Conservation (phyloP, 2,113 vertebrate genomes). For the Sterrhoptilus dennistouni region DNA sequence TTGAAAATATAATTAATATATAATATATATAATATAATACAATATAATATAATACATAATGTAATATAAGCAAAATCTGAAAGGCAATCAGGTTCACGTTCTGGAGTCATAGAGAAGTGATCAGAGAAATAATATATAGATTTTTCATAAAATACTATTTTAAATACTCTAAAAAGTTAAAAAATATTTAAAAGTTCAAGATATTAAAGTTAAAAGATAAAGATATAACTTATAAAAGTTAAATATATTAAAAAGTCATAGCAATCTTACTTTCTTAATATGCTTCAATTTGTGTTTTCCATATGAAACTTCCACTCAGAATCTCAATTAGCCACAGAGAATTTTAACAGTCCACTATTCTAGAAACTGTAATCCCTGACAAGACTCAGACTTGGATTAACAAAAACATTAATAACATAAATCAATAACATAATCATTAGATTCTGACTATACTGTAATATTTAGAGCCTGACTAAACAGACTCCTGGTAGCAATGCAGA, state of each 20-base stretch:
- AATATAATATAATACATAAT: not conserved
- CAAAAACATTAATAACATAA: not conserved
- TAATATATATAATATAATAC: too few species aligned
- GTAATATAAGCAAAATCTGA: not conserved
- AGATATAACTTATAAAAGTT: too few species aligned
- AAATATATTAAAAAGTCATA: not conserved
- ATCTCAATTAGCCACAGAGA: not conserved
- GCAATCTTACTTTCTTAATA: not conserved
- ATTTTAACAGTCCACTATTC: not conserved
- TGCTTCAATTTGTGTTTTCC: not conserved
- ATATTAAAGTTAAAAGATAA: too few species aligned
- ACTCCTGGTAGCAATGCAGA: not conserved
- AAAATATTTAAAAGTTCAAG: too few species aligned
- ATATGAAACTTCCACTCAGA: not conserved
- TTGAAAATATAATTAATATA: too few species aligned
- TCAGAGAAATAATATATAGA: not conserved
- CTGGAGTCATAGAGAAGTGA: not conserved
- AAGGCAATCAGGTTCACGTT: not conserved
- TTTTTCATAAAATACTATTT: not conserved
- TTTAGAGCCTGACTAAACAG: not conserved
- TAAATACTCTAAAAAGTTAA: not conserved
- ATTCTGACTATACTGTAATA: not conserved
- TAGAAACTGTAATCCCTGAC: not conserved
- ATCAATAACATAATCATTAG: not conserved
- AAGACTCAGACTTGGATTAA: not conserved